Conservation (phyloP, 2,113 vertebrate genomes). For the Lathamus discolor region DNA sequence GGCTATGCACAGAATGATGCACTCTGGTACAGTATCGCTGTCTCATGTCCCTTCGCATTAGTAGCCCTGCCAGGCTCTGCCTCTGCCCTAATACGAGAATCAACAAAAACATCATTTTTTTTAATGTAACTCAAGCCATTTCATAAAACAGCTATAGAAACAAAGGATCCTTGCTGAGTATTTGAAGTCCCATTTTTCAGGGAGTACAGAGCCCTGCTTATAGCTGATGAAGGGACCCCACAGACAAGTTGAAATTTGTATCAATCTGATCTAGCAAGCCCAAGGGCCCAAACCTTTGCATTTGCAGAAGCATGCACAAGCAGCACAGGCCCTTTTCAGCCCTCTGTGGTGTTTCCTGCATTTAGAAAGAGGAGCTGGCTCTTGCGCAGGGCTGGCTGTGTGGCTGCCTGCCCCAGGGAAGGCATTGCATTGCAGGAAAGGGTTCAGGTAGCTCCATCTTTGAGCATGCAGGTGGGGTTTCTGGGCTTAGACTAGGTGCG, state of each 20-base stretch:
- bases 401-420: background rate
- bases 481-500: background rate
- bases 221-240: background rate
- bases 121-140: background rate
- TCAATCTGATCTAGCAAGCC: background rate
- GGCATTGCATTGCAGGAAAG: background rate
- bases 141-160: background rate
- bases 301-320: background rate
- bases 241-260: background rate
- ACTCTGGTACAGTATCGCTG: background rate
- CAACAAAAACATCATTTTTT: background rate
- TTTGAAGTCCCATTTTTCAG: background rate
- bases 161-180: background rate
- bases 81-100: background rate
- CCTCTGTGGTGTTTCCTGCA: background rate
- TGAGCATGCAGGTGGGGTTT: background rate
- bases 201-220: background rate
- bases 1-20: background rate
- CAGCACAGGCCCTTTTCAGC: background rate
- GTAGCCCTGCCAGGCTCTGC: background rate
- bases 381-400: rapidly evolving
- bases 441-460: background rate
- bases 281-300: background rate
- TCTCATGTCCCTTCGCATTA: background rate
- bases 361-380: background rate